A percentile compares a stretch with the other conserved stretches of the same genome.
Evolutionary conservation across 2,797 vertebrate species (phyloP).

Genomic region (Hipposideros larvatus): DNA sequence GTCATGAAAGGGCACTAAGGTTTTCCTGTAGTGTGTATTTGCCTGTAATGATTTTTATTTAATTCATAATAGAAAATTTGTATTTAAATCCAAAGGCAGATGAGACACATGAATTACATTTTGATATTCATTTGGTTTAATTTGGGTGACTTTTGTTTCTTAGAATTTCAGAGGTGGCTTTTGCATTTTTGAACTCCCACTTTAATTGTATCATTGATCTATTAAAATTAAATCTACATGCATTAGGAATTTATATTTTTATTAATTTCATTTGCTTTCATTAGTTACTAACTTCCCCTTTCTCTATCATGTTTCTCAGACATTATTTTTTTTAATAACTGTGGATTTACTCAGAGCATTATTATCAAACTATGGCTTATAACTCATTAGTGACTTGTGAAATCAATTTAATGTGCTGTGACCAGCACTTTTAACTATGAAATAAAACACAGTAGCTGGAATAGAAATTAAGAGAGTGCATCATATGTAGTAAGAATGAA

Average conservation of each 20-base stretch:
- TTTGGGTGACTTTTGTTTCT: neutral
- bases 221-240: slow-evolving; percentile 17
- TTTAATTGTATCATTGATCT: neutral
- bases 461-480: neutral
- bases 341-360: neutral
- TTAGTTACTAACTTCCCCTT: neutral
- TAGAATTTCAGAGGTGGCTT: slow-evolving; percentile 12
- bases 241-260: slow-evolving; percentile 7
- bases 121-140: slow-evolving; percentile 37
- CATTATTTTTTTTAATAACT: neutral
- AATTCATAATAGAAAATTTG: neutral
- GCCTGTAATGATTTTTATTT: neutral
- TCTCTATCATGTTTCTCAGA: neutral
- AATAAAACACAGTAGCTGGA: slow-evolving; percentile 1
- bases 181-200: slow-evolving; percentile 3
- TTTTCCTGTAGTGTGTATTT: neutral
- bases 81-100: neutral
- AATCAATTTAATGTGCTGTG: slow-evolving; percentile 21
- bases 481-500: neutral
- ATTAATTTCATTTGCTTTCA: slow-evolving; percentile 40
- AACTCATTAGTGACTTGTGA: neutral
- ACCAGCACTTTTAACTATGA: neutral
- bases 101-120: neutral
- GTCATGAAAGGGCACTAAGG: neutral
- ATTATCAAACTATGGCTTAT: neutral